Base-by-base conservation (phyloP, 2,888 invertebrate genomes). In the Megamerina dolium region DNA sequence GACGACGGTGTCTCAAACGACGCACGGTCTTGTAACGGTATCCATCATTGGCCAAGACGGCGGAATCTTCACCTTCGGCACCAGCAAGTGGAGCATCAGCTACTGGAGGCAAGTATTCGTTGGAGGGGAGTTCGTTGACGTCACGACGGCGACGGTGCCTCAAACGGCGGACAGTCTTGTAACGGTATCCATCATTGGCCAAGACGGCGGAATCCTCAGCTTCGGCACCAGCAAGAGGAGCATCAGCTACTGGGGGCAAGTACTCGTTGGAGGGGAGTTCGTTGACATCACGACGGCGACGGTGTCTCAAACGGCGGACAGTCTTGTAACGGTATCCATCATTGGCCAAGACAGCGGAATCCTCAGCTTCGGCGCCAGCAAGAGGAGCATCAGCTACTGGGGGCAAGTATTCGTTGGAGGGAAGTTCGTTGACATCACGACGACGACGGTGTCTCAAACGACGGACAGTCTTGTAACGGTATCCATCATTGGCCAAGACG, bases 201-300 rank as follows among this genome's bases (percentile, higher is more conserved):
- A 51, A 32, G 0, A 43, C 50, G 19, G 51, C 37, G 16, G 50
- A 38, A 1, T 43, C 40, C 1, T 4, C 21, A 2, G 39, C 16
- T 27, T 43, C 29, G 2, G 21, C 33, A 12, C 23, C 31, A 9
- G 39, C 40, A 9, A 42, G 41, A 10, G 45, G 21, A 16, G 46
- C 29, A 29, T 45, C 46, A 4, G 39, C 33, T 1, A 30, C 29
- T 10, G 64, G 60, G 30, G 64, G 63, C 52, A 63, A 33, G 34
- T 63, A 64, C 4, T 64, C 61, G 35, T 45, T 50, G 34, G 59
- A 49, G 34, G 51, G 53, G 6, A 66, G 37, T 43, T 64, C 64
- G 5, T 46, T 48, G 1, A 56, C 55, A 48, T 57, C 54, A 40
- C 55, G 55, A 35, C 49, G 49, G 10, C 45, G 46, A 29, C 46